Conservation (phyloP, 2,888 invertebrate genomes). For the Synergus umbraculus region DNA sequence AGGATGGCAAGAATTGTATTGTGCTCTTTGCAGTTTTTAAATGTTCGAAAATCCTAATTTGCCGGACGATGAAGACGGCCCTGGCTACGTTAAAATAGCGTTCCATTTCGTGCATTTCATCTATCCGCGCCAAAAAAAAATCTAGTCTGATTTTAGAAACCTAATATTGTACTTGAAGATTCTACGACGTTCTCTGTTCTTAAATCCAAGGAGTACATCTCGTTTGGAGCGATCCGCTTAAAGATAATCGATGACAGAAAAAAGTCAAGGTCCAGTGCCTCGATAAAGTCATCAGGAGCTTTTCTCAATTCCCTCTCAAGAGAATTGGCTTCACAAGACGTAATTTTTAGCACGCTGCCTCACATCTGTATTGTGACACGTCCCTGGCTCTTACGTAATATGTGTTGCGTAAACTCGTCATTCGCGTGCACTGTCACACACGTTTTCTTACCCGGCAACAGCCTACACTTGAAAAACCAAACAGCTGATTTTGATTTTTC, state of each 20-base stretch:
- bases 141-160: conserved; percentile 21
- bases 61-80: neutral
- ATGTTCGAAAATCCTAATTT: conserved; percentile 1
- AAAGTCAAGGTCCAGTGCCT: conserved; percentile 19
- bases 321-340: conserved; percentile 1
- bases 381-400: conserved; percentile 68
- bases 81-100: conserved; percentile 21
- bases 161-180: conserved; percentile 2
- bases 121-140: conserved; percentile 11
- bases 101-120: conserved; percentile 21
- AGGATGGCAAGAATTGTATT: neutral
- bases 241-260: conserved; percentile 24
- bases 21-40: neutral
- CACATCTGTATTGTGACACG: conserved; percentile 56
- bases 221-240: neutral
- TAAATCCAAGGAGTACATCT: neutral
- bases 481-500: conserved; percentile 3
- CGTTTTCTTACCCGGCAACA: conserved; percentile 69
- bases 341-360: conserved; percentile 16
- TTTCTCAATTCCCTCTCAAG: neutral
- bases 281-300: conserved; percentile 26
- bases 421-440: conserved; percentile 60
- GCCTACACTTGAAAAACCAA: conserved; percentile 38
- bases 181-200: neutral
- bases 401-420: conserved; percentile 73